phyloP scores from a whole-genome alignment of 2,888 invertebrate species.

The Drosophila neonasuta region DNA sequence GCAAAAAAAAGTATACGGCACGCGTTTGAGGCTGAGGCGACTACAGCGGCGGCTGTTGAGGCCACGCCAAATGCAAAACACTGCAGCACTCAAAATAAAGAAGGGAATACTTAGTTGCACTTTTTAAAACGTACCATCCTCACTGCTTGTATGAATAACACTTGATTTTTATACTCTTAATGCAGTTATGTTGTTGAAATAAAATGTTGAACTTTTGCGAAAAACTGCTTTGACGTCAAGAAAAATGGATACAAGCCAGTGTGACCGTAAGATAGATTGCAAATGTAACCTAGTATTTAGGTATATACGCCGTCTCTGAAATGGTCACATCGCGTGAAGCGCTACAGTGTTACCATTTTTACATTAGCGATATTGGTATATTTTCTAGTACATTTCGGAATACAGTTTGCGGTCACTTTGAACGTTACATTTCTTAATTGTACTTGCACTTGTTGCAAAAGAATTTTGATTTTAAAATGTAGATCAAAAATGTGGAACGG shows the following conservation, averaged over 20 bases:
- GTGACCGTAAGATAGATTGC: background rate
- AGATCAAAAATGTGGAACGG: too few species aligned
- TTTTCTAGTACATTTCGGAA: background rate
- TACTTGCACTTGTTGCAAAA: background rate
- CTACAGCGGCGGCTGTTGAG: background rate
- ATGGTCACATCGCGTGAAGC: background rate
- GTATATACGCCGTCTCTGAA: background rate
- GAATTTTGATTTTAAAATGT: too few species aligned
- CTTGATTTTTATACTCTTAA: slow-evolving; percentile 16
- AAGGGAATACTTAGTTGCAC: background rate
- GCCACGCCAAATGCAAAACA: slow-evolving; percentile 33
- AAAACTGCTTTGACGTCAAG: slow-evolving; percentile 53
- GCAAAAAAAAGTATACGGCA: slow-evolving; percentile 27
- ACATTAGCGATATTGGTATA: background rate
- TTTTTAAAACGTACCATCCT: slow-evolving; percentile 46
- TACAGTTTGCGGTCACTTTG: background rate
- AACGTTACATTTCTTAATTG: background rate
- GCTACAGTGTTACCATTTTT: background rate
- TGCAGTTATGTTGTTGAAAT: slow-evolving; percentile 23
- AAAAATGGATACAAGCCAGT: slow-evolving; percentile 49
- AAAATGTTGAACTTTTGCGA: slow-evolving; percentile 41
- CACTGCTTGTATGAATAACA: slow-evolving; percentile 12
- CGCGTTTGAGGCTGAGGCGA: slow-evolving; percentile 28
- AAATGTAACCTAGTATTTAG: background rate
- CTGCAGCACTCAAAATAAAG: background rate